A percentile compares a stretch with the other conserved stretches of the same genome.
These are phyloP conservation scores for Ascaphus truei DNA, from an alignment of 2,113 vertebrate species.

Conservation along the genomic window DNA sequence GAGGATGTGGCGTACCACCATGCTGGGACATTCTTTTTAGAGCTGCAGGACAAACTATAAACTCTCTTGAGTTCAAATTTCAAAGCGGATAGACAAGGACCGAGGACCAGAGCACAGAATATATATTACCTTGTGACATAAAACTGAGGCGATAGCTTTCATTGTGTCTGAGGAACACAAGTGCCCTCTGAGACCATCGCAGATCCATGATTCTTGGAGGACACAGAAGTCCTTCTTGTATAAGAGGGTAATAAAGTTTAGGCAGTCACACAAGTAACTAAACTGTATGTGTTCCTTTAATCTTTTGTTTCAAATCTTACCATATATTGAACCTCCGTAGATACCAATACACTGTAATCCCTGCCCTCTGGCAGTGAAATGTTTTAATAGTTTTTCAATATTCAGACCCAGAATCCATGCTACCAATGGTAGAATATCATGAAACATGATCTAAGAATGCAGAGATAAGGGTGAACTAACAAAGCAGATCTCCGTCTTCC, in stretches of 20 bases:
- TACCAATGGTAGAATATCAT: too few relatives aligned
- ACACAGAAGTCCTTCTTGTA: not conserved
- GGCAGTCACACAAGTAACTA: not conserved
- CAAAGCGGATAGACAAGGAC: constrained; percentile 42
- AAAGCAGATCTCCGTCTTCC: too few relatives aligned
- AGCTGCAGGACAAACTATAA: constrained; percentile 34
- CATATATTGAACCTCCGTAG: not conserved
- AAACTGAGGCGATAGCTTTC: constrained; percentile 43
- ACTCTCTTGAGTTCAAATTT: constrained; percentile 41
- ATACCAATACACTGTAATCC: too few relatives aligned
- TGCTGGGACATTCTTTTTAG: constrained; percentile 6
- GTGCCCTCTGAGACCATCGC: not conserved
- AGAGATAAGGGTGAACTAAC: too few relatives aligned
- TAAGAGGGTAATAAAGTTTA: constrained; percentile 6
- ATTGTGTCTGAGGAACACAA: accelerated
- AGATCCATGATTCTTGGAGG: constrained; percentile 7
- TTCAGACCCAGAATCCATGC: too few relatives aligned
- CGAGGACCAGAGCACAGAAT: constrained; percentile 40
- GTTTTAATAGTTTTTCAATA: too few relatives aligned
- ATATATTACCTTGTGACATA: constrained; percentile 47
- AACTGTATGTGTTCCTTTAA: constrained; percentile 9
- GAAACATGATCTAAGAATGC: too few relatives aligned
- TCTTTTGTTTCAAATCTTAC: not conserved
- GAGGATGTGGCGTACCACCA: not conserved
- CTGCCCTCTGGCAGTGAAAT: too few relatives aligned